phyloP scores from a whole-genome alignment of 1,140 invertebrate species.

The Oedothorax gibbosus region DNA sequence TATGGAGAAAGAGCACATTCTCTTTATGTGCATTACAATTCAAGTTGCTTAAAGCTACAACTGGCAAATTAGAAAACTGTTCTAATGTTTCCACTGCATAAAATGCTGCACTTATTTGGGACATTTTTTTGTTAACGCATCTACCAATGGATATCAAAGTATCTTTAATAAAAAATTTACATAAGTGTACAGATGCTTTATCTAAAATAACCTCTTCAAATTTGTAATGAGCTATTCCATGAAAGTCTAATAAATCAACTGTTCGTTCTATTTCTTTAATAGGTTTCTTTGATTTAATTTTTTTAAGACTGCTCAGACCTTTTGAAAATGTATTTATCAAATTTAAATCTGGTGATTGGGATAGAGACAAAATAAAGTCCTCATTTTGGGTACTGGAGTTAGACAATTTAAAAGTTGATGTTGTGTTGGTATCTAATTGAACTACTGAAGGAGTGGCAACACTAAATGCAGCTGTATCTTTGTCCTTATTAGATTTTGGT shows the following conservation, averaged over 20 bases:
- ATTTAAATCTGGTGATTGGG: background rate
- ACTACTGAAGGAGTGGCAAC: no score
- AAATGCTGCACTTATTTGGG: background rate
- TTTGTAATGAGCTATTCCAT: background rate
- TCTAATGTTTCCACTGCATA: background rate
- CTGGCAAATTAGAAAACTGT: background rate
- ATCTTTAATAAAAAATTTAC: constrained; percentile 19
- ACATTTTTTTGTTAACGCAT: background rate
- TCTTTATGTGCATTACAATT: background rate
- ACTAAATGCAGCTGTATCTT: no score
- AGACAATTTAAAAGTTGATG: no score
- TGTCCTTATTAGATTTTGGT: no score
- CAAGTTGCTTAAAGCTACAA: background rate
- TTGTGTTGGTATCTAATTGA: no score
- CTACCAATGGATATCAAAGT: constrained; percentile 5
- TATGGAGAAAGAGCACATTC: no score
- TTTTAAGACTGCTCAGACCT: background rate
- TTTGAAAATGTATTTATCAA: background rate
- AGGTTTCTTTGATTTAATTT: background rate
- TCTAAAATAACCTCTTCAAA: background rate
- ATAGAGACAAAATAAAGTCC: background rate
- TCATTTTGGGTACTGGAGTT: background rate
- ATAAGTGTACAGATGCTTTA: background rate
- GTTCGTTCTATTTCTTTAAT: no score
- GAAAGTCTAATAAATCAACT: background rate